Conservation (phyloP, 2,113 vertebrate genomes). For the Fregetta grallaria region DNA sequence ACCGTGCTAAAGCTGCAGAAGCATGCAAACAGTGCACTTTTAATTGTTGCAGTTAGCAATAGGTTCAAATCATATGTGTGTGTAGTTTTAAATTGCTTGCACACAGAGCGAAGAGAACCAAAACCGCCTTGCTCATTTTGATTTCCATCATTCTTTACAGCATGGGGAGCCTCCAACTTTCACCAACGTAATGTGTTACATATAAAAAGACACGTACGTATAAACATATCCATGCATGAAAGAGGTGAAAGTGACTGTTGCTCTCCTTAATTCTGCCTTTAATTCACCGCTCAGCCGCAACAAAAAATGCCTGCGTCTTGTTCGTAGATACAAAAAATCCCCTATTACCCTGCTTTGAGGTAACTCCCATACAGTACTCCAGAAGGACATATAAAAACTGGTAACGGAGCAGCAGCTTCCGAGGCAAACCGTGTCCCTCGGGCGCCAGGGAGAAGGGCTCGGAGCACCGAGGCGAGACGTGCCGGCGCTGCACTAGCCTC, state of each 20-base stretch:
- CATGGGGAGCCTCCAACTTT: neutral
- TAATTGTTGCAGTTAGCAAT: neutral
- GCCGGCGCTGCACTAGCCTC: neutral
- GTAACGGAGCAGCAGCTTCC: neutral
- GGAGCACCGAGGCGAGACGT: neutral
- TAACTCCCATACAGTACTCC: neutral
- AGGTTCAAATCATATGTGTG: neutral
- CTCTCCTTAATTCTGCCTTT: neutral
- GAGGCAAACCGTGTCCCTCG: neutral
- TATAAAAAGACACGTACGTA: neutral
- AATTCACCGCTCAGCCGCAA: neutral
- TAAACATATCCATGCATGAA: neutral
- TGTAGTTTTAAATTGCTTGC: neutral
- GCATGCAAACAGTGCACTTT: neutral
- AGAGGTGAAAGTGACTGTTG: neutral
- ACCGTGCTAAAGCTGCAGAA: neutral
- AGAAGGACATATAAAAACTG: neutral
- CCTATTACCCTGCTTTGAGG: neutral
- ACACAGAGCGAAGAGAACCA: neutral
- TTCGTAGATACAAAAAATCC: neutral
- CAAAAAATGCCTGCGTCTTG: neutral
- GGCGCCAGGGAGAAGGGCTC: neutral
- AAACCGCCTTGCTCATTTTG: neutral
- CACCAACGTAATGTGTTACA: neutral
- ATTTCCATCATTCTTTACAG: neutral